Evolutionary conservation across 2,797 vertebrate genomes (phyloP).

Genomic region (Typhlichthys subterraneus): DNA sequence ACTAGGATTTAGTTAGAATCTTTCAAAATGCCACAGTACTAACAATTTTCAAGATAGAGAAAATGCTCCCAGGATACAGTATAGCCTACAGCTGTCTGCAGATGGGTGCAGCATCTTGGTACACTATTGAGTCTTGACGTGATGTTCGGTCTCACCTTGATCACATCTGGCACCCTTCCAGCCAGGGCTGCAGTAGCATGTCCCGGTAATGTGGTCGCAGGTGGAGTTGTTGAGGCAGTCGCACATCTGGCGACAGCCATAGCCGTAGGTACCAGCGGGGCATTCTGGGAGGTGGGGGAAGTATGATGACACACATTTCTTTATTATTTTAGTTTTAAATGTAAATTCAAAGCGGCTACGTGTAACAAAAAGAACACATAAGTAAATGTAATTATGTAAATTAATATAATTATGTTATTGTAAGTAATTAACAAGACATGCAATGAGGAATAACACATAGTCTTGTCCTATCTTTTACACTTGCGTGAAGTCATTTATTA

Average conservation of each 20-base stretch:
- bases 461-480: no score
- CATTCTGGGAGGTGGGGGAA: slow-evolving; percentile 77
- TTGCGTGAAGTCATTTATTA: no score
- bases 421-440: no score
- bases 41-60: no score
- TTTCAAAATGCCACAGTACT: no score
- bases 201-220: slow-evolving; percentile 95
- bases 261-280: slow-evolving; percentile 88
- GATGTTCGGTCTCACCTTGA: slow-evolving; percentile 80
- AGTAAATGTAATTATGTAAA: not conserved
- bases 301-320: no score
- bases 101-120: no score
- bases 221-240: slow-evolving; percentile 97
- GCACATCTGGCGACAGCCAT: slow-evolving; percentile 94
- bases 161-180: slow-evolving; percentile 95
- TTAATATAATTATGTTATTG: not conserved
- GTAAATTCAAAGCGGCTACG: not conserved
- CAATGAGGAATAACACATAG: no score
- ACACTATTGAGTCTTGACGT: not conserved
- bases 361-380: not conserved
- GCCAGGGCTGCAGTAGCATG: slow-evolving; percentile 94
- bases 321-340: not conserved
- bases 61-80: no score
- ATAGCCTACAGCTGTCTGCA: no score
- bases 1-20: no score